Conservation (phyloP, 2,797 vertebrate species). For the Megaceryle alcyon region DNA sequence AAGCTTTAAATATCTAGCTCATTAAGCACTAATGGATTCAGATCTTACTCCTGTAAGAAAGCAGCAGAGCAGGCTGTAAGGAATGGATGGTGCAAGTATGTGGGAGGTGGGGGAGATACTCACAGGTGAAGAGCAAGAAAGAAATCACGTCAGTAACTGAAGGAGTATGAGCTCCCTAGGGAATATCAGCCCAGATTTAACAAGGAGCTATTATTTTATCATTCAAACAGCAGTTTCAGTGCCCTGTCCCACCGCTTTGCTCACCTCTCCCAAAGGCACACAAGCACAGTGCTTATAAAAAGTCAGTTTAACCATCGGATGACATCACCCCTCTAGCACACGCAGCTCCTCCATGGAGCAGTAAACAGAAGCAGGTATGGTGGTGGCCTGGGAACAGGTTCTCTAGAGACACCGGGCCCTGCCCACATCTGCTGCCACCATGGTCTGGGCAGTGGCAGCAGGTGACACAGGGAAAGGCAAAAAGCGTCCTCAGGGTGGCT, state of each 20-base stretch:
- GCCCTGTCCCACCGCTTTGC: background rate
- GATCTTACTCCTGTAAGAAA: background rate
- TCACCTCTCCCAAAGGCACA: background rate
- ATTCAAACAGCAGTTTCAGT: background rate
- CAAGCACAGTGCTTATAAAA: background rate
- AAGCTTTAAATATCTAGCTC: background rate
- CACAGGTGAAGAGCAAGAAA: background rate
- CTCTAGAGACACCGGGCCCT: background rate
- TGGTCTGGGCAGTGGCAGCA: background rate
- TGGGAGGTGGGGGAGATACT: background rate
- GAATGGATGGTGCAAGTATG: background rate
- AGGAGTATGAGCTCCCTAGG: background rate
- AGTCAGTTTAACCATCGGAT: background rate
- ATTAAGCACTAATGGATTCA: background rate
- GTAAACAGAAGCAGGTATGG: background rate
- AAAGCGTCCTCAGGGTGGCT: background rate
- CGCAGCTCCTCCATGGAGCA: background rate
- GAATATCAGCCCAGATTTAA: background rate
- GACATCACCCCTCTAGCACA: background rate
- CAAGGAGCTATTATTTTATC: background rate
- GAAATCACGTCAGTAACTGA: background rate
- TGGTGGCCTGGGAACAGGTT: background rate
- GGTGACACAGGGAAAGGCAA: background rate
- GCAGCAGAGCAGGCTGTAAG: background rate
- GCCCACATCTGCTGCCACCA: background rate